Base-by-base conservation (phyloP, 2,888 invertebrate species). In the Torymus texanus region DNA sequence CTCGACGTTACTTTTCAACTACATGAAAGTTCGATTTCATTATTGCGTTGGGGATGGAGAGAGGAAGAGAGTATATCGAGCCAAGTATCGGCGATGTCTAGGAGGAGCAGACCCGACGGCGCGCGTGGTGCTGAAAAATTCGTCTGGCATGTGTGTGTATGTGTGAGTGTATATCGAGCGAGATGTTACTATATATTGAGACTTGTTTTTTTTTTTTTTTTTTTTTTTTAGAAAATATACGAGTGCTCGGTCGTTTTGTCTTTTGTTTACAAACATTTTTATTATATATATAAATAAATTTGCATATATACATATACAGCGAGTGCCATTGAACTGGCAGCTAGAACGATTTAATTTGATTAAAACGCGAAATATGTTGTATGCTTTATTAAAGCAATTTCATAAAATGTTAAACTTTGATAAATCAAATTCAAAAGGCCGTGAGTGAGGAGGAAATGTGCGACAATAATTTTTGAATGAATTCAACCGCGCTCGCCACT, bases 1-100 rank as follows among this genome's bases (percentile, higher is more conserved):
- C n/a, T 67, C 78, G 41, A 13, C 59, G 41, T 41, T 66, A 79
- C 74, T 75, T 75, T 78, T 70, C 58, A 65, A 75, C 72, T 80
- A 80, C 76, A 76, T 21, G 76, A 77, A 77, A 77, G 73, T 76
- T 73, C 76, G 62, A 76, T 79, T 79, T 79, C 75, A 79, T 80
- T 80, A 80, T 77, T 80, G 63, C 51, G n/a, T 2, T 10, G 68
- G 51, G 18, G 12, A 56, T 63, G 11, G 14, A 4, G 14, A 55
- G 62, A 58, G 41, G 8, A 8, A 8, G 41, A 41, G 41, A 41
- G 41, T 41, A 41, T 51, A 24, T 76, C 53, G 59, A 16, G 13
- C 59, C 55, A 53, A 68, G 67, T 18, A 61, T 65, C 53, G 53
- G 59, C 75, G 59, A 50, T 58, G 65, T 63, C 55, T 63, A 12